Base-by-base conservation (phyloP, 1,140 invertebrate genomes). In the Harpegnathos saltator region DNA sequence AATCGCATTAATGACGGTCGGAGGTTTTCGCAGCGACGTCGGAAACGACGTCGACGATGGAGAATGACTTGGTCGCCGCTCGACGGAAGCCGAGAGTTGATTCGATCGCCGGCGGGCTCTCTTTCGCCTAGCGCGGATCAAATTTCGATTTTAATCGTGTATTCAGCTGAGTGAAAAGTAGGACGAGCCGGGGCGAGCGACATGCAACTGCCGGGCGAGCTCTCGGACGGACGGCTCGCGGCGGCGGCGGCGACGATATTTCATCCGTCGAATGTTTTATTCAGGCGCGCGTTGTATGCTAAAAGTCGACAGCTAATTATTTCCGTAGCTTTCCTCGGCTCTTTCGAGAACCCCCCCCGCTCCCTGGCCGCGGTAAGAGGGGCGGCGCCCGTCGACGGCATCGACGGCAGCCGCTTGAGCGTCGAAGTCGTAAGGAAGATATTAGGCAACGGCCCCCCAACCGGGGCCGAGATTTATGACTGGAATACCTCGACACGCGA, bases 251-350 rank as follows among this genome's bases (percentile, higher is more conserved):
- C 66, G 44, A 69, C 44, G 56, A 85, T 84, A 78, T 78, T 62
- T 84, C 84, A 84, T 33, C 52, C 54, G n/a, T 12, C 44, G n/a
- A 56, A 61, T 61, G 56, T 68, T 71, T 82, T 59, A 69, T 63
- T 48, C 59, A 48, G 62, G 29, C 52, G 22, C 52, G 22, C 52
- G 44, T 69, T 71, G 75, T 71, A 80, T 50, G 38, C 59, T 33
- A 52, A 65, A 83, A 83, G 85, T 78, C 81, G 73, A 74, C 73
- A 72, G 72, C 71, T 83, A 83, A 87, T 87, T 87, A 87, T 87
- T 87, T 83, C 54, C 72, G 62, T n/a, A 58, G 77, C 48, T 58
- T 75, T 74, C 58, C 52, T 0, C 22, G 15, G 63, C 63, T 44
- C n/a, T 78, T 44, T 3, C 38, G 38, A 63, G 38, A 63, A 24